Evolutionary conservation across 1,140 invertebrate genomes (phyloP).

Genomic region (Halictus rubicundus): DNA sequence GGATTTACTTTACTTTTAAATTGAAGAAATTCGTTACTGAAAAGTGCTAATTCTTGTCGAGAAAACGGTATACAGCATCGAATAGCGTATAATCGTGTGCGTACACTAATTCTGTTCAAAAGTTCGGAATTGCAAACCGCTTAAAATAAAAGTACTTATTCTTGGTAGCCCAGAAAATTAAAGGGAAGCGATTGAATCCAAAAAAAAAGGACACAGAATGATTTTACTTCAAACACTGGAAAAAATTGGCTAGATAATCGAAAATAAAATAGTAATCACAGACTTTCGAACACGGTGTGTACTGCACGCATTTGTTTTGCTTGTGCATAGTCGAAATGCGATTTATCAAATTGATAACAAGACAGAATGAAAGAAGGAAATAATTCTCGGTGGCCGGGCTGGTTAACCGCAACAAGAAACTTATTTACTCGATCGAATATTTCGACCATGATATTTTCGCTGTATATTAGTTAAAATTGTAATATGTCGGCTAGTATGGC

Average conservation of each 20-base stretch:
- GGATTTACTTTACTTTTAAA: neutral
- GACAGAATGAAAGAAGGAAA: neutral
- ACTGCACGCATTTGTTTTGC: conserved; percentile 31
- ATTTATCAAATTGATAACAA: conserved; percentile 39
- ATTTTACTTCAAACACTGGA: neutral
- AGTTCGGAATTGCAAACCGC: neutral
- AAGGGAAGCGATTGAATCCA: neutral
- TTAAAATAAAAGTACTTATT: neutral
- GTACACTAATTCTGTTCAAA: neutral
- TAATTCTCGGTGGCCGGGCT: conserved; percentile 25
- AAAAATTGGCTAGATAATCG: neutral
- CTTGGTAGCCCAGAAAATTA: neutral
- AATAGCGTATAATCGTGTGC: conserved; percentile 24
- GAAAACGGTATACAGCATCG: conserved; percentile 43
- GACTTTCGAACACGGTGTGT: neutral
- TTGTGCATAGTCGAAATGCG: conserved; percentile 52
- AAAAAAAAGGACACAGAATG: neutral
- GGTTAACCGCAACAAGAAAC: conserved; percentile 26
- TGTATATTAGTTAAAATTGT: conserved; percentile 60
- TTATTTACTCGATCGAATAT: conserved; percentile 33
- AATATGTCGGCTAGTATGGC: conserved; percentile 57
- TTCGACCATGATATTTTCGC: conserved; percentile 55
- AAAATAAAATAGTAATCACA: neutral
- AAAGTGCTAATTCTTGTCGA: neutral
- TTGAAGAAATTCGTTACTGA: neutral